Percentiles rank a stretch among this genome's conserved stretches.
Conservation (phyloP, 1,140 invertebrate species). For the Teleopsis dalmanni region DNA sequence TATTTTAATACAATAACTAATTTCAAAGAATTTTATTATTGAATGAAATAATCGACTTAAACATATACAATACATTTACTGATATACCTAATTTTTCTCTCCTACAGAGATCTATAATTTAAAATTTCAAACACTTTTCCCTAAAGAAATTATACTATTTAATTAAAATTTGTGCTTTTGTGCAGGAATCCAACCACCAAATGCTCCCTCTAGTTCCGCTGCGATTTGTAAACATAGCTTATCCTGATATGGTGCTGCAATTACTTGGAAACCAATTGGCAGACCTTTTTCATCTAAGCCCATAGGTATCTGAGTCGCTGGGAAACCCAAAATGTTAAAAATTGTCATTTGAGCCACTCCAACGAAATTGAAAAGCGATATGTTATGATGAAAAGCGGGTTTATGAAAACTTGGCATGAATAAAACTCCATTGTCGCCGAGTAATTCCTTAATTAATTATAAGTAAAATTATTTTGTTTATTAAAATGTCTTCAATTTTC, state of each 20-base stretch:
- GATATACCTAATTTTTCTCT: no score
- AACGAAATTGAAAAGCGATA: constrained; percentile 52
- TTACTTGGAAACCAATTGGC: constrained; percentile 68
- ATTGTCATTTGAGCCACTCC: constrained; percentile 61
- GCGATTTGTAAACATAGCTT: constrained; percentile 69
- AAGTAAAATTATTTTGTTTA: no score
- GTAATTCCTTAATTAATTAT: constrained; percentile 47
- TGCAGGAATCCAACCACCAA: constrained; percentile 66
- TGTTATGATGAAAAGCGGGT: constrained; percentile 54
- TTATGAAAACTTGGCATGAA: constrained; percentile 64
- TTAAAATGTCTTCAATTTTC: no score
- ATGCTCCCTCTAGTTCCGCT: constrained; percentile 62
- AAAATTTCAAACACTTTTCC: no score
- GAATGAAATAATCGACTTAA: no score
- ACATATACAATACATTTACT: no score
- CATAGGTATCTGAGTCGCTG: constrained; percentile 65
- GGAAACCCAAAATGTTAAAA: constrained; percentile 68
- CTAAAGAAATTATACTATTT: no score
- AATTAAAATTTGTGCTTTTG: not conserved
- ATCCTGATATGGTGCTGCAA: constrained; percentile 60
- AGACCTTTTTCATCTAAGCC: constrained; percentile 57
- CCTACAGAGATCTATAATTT: no score
- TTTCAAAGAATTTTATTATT: no score
- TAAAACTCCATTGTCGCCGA: constrained; percentile 62
- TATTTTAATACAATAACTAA: no score